phyloP scores from a whole-genome alignment of 2,888 invertebrate genomes.

The Xestia ashworthii region DNA sequence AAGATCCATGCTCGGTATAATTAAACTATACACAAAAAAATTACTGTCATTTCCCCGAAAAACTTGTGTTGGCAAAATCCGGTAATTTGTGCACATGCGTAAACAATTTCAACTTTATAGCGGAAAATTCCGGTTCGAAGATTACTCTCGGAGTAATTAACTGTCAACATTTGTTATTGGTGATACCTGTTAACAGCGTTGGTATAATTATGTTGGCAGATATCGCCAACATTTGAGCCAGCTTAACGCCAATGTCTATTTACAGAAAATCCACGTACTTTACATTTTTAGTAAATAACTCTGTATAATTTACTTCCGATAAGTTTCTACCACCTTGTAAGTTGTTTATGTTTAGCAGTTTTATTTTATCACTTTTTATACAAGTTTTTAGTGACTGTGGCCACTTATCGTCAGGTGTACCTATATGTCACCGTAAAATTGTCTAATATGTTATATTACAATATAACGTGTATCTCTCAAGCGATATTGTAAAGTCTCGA shows the following conservation, averaged over 20 bases:
- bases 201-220: neutral
- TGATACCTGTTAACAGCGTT: slow-evolving; percentile 2
- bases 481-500: no score
- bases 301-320: slow-evolving; percentile 6
- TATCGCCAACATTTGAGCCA: neutral
- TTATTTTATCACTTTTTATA: neutral
- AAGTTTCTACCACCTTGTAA: neutral
- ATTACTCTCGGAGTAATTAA: slow-evolving; percentile 37
- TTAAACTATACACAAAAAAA: neutral
- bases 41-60: neutral
- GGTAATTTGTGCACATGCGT: slow-evolving; percentile 1
- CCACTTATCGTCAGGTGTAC: neutral
- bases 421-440: no score
- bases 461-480: no score
- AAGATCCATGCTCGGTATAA: neutral
- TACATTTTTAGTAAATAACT: neutral
- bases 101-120: slow-evolving; percentile 25
- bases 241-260: neutral
- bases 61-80: slow-evolving; percentile 4
- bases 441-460: no score
- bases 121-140: slow-evolving; percentile 9
- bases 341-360: neutral
- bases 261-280: neutral
- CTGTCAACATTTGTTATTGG: slow-evolving; percentile 35
- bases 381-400: neutral